phyloP scores from a whole-genome alignment of 2,888 invertebrate species.

The Linnaemya tessellans region DNA sequence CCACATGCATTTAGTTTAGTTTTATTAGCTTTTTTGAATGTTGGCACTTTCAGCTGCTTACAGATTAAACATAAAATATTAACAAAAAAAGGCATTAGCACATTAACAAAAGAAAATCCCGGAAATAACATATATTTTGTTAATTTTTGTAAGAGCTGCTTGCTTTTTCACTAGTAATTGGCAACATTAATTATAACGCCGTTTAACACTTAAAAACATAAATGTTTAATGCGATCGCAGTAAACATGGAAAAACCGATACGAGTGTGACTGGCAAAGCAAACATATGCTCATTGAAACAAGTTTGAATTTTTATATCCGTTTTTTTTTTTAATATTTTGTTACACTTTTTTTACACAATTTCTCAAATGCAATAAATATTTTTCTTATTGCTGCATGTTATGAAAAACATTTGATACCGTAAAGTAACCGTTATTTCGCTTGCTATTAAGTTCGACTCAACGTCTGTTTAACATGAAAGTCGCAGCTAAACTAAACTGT shows the following conservation, averaged over 20 bases:
- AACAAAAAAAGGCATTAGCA: constrained; percentile 16
- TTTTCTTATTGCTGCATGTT: not conserved
- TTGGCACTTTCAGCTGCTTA: constrained; percentile 44
- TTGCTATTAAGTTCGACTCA: not conserved
- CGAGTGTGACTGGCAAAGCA: not conserved
- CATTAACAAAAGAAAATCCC: constrained; percentile 26
- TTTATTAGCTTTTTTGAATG: constrained; percentile 34
- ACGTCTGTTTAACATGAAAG: constrained; percentile 65
- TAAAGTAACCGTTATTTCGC: constrained; percentile 48
- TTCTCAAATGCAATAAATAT: constrained; percentile 7
- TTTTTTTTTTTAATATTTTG: constrained; percentile 12
- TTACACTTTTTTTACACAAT: constrained; percentile 24
- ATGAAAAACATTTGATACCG: not conserved
- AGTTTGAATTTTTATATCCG: constrained; percentile 26
- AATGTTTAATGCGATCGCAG: not conserved
- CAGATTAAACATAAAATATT: constrained; percentile 33
- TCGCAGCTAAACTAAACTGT: constrained; percentile 67
- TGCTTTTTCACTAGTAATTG: constrained; percentile 35
- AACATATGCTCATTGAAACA: constrained; percentile 21
- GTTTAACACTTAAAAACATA: constrained; percentile 14
- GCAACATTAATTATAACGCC: constrained; percentile 51
- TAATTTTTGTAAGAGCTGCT: constrained; percentile 8
- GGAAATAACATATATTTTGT: constrained; percentile 32
- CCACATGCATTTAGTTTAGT: constrained; percentile 28
- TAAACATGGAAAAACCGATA: not conserved